These are phyloP conservation scores for Cromileptes altivelis DNA, from an alignment of 2,113 vertebrate genomes.

Conservation along the genomic window DNA sequence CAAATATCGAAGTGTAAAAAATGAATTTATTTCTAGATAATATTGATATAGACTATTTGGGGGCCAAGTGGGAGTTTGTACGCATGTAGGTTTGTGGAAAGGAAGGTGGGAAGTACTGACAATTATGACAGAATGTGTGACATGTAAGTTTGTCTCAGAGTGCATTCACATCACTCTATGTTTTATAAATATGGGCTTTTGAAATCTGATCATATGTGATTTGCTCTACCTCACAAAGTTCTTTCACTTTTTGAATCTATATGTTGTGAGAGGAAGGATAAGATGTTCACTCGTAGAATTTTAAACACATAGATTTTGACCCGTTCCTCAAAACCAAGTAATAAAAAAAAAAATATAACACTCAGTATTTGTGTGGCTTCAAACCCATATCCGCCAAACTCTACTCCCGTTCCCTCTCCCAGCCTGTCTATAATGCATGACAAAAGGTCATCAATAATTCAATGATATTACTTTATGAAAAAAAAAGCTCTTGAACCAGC, in stretches of 20 bases:
- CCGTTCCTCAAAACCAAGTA: too few species aligned
- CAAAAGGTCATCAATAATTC: conserved; percentile 39
- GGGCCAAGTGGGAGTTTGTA: not conserved
- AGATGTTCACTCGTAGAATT: too few species aligned
- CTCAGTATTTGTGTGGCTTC: not conserved
- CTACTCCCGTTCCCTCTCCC: not conserved
- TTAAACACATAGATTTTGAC: too few species aligned
- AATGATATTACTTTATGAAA: conserved; percentile 20
- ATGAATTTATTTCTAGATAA: too few species aligned
- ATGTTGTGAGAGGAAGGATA: too few species aligned
- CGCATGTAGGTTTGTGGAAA: not conserved
- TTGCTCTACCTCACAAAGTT: too few species aligned
- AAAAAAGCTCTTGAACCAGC: conserved; percentile 10
- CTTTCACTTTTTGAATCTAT: too few species aligned
- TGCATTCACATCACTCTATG: too few species aligned
- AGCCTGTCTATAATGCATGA: conserved; percentile 22
- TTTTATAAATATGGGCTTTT: not conserved
- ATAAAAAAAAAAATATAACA: too few species aligned
- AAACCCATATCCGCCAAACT: not conserved
- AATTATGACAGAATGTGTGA: not conserved
- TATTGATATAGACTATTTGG: not conserved
- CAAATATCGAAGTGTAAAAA: too few species aligned
- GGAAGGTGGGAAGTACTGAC: not conserved
- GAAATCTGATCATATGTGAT: too few species aligned
- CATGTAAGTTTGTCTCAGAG: not conserved